phyloP scores from a whole-genome alignment of 2,113 vertebrate species.

The Dascyllus trimaculatus region DNA sequence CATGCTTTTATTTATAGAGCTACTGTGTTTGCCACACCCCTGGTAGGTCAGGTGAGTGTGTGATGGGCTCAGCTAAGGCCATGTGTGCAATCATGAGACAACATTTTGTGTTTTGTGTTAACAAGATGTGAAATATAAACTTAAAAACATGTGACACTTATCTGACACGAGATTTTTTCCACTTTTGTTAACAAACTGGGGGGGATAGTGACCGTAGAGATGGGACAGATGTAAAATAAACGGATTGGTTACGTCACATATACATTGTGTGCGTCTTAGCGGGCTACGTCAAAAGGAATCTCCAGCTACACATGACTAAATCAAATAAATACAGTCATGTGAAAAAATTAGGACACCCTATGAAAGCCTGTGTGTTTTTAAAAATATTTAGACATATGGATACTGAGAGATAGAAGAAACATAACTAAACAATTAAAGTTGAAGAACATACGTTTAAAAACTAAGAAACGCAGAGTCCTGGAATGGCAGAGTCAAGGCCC shows the following conservation, averaged over 20 bases:
- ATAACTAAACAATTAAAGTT: no score
- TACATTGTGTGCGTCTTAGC: neutral
- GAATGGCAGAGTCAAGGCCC: no score
- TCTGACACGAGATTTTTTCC: neutral
- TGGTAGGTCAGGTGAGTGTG: constrained; percentile 67
- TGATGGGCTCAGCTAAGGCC: constrained; percentile 48
- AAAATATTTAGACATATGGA: no score
- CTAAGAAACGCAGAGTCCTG: no score
- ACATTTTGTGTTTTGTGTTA: constrained; percentile 28
- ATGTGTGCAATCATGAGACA: constrained; percentile 48
- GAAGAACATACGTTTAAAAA: no score
- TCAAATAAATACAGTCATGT: constrained; percentile 39
- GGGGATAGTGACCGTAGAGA: neutral
- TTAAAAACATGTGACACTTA: neutral
- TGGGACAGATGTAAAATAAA: neutral
- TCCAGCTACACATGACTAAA: constrained; percentile 3
- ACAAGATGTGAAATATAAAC: constrained; percentile 6
- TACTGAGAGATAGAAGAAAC: no score
- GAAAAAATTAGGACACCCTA: no score
- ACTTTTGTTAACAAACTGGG: neutral
- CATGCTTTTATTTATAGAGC: constrained; percentile 84
- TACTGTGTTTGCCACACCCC: constrained; percentile 79
- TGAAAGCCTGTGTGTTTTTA: no score
- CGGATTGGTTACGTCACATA: constrained; percentile 2
- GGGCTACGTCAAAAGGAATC: neutral